Base-by-base conservation (phyloP, 2,113 vertebrate species). In the Indicator indicator region DNA sequence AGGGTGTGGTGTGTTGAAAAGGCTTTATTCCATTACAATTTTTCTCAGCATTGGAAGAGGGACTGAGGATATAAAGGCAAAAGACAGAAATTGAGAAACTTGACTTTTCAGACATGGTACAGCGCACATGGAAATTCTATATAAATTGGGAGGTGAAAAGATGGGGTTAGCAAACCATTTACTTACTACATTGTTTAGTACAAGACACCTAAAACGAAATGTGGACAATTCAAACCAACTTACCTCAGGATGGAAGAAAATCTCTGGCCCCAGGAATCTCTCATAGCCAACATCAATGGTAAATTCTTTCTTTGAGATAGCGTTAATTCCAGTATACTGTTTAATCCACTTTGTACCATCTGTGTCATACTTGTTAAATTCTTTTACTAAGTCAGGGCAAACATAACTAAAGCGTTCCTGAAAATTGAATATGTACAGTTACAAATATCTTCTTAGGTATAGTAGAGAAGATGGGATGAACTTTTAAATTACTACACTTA, bases 221-320 rank as follows among this genome's bases (percentile, higher is more conserved):
- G 6, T 0, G n/a, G 27, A 27, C 38, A 78, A 78, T 36, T 89
- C 27, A 80, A 60, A 86, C 7, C 69, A 88, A 38, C 81, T 96
- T 90, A 99, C 99, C 98, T 99, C 99, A 64, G 99, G 99, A 95
- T 99, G 99, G 97, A 99, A 99, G 98, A 99, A 99, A 95, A 99
- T 99, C 97, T 99, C 99, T 1, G 99, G 99, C 33, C 99, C 99
- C 96, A 99, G 97, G 97, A 99, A 99, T 95, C 99, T 98, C 96
- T 99, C 99, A 30, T 99, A 99, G 91, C 99, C 99, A 95, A 99
- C 99, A 54, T 99, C 99, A 85, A 99, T 99, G 92, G 98, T 99
- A 97, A 99, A 99, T 95, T 99, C 99, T 97, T 99, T 99, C 98
- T 99, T 99, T 97, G 98, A 99, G 96, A 99, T 98, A 89, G 99